phyloP scores from a whole-genome alignment of 2,888 invertebrate genomes.

The Agrochola lota region DNA sequence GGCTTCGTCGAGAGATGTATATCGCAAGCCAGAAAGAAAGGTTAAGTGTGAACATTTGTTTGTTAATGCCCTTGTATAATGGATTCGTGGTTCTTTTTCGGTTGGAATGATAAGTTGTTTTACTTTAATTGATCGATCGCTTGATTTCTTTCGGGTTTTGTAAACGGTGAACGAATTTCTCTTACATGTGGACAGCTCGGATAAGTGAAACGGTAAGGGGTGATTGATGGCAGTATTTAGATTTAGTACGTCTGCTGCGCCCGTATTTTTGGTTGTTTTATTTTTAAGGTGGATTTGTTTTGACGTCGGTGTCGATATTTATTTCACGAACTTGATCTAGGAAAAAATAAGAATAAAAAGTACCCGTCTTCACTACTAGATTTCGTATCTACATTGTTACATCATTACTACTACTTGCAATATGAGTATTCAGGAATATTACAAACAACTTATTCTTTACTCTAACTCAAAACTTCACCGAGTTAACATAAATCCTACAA shows the following conservation, averaged over 20 bases:
- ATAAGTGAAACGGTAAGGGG: conserved; percentile 59
- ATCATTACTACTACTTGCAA: not conserved
- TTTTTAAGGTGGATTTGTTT: conserved; percentile 4
- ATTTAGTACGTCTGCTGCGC: conserved; percentile 27
- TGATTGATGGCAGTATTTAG: conserved; percentile 62
- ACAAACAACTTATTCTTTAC: not conserved
- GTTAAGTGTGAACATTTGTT: conserved; percentile 91
- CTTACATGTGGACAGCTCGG: conserved; percentile 62
- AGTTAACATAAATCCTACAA: conserved; percentile 40
- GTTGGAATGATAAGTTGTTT: conserved; percentile 86
- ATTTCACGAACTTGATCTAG: not conserved
- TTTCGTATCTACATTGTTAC: not conserved
- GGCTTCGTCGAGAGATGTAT: conserved; percentile 87
- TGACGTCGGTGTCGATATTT: not conserved
- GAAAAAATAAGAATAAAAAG: not conserved
- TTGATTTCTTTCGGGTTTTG: conserved; percentile 67
- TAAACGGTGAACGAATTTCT: conserved; percentile 69
- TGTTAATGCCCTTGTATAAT: conserved; percentile 89
- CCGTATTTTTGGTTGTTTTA: conserved; percentile 18
- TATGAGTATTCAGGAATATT: not conserved
- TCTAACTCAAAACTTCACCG: conserved; percentile 1
- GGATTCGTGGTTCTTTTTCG: conserved; percentile 84
- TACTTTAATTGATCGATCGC: conserved; percentile 82
- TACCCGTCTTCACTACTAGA: not conserved
- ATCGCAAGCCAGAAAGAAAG: conserved; percentile 86